phyloP scores from a whole-genome alignment of 1,140 invertebrate genomes.

The Ceratosolen solmsi region DNA sequence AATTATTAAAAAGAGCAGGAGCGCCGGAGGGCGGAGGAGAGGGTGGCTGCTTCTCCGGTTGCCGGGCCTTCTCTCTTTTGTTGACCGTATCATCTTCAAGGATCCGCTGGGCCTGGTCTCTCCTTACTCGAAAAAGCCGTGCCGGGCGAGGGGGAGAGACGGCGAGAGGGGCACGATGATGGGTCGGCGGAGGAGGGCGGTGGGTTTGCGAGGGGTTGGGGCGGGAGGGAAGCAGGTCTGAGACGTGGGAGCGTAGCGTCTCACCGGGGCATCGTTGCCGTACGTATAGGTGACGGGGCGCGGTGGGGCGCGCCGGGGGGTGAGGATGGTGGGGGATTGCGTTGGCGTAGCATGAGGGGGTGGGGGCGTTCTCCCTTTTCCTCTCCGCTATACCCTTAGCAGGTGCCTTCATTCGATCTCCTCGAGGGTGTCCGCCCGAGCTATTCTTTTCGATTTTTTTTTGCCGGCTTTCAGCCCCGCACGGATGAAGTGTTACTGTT shows the following conservation, averaged over 20 bases:
- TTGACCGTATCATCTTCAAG: constrained; percentile 71
- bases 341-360: constrained; percentile 44
- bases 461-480: background rate
- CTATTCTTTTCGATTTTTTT: constrained; percentile 35
- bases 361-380: constrained; percentile 54
- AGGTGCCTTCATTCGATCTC: constrained; percentile 59
- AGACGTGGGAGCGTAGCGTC: constrained; percentile 45
- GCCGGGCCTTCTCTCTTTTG: constrained; percentile 62
- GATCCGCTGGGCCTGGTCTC: constrained; percentile 59
- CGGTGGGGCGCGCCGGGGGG: no score
- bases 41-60: constrained; percentile 63
- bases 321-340: no score
- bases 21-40: background rate
- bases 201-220: constrained; percentile 22
- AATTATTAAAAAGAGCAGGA: constrained; percentile 66
- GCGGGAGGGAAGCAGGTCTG: constrained; percentile 29
- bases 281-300: no score
- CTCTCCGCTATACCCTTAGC: constrained; percentile 57
- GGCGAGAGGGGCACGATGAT: background rate
- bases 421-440: constrained; percentile 37
- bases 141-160: constrained; percentile 20
- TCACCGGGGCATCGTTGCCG: constrained; percentile 7
- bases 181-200: background rate
- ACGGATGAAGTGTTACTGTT: constrained; percentile 16
- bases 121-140: constrained; percentile 32